Evolutionary conservation across 1,140 invertebrate species (phyloP).

Genomic region (Idris sp.): DNA sequence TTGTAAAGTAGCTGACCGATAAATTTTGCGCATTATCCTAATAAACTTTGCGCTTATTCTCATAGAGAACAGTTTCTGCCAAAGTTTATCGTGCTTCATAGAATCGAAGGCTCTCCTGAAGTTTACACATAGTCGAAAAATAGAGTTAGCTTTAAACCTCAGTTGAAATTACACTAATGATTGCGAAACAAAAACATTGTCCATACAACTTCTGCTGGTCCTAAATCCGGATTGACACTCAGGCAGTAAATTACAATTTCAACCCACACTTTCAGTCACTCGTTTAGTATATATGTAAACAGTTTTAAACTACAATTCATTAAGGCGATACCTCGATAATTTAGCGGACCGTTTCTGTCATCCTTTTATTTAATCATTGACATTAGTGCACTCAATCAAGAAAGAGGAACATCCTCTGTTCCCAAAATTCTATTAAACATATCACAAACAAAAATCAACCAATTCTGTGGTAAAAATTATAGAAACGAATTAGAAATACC

Average conservation of each 20-base stretch:
- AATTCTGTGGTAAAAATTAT: neutral
- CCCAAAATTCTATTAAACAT: neutral
- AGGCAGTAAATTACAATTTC: neutral
- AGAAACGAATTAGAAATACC: neutral
- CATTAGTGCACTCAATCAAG: neutral
- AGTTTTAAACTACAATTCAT: neutral
- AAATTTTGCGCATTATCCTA: slow-evolving; percentile 40
- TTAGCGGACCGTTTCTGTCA: neutral
- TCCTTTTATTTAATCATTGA: neutral
- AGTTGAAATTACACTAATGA: neutral
- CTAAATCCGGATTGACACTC: slow-evolving; percentile 1
- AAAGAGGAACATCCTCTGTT: neutral
- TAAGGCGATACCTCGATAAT: slow-evolving; percentile 1
- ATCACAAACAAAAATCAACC: too few relatives aligned
- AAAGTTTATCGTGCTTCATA: slow-evolving; percentile 46
- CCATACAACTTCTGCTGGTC: neutral
- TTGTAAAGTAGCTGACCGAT: slow-evolving; percentile 42
- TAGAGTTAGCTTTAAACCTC: neutral
- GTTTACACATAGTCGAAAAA: slow-evolving; percentile 1
- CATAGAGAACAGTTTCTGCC: slow-evolving; percentile 48
- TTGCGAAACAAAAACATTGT: slow-evolving; percentile 1
- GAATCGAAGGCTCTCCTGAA: slow-evolving; percentile 29
- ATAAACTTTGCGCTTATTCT: slow-evolving; percentile 58
- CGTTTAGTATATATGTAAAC: neutral
- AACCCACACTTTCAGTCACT: neutral